Conservation (phyloP, 2,888 invertebrate species). For the Luffia ferchaultella region DNA sequence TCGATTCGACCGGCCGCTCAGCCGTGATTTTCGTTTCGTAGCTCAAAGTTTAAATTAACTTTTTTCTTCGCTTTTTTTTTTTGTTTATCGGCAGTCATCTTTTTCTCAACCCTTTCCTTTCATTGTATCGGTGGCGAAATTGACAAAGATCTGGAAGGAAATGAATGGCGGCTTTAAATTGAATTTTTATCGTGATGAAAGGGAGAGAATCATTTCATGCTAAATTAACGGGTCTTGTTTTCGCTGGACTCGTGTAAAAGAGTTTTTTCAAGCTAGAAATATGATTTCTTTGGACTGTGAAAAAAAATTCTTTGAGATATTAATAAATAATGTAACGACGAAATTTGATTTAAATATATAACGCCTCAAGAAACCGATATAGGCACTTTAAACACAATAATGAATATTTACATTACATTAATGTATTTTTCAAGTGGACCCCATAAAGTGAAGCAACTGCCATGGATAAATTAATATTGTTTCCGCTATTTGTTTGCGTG, state of each 20-base stretch:
- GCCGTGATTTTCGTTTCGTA: slow-evolving; percentile 35
- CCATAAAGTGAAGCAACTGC: too few relatives aligned
- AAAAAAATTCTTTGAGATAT: neutral
- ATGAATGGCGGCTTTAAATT: slow-evolving; percentile 47
- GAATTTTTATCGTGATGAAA: slow-evolving; percentile 62
- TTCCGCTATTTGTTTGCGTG: too few relatives aligned
- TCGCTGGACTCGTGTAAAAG: slow-evolving; percentile 5
- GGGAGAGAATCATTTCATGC: slow-evolving; percentile 19
- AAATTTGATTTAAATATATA: too few relatives aligned
- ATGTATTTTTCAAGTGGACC: too few relatives aligned
- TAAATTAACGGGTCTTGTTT: slow-evolving; percentile 12
- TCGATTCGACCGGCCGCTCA: neutral
- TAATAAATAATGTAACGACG: too few relatives aligned
- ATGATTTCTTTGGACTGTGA: neutral
- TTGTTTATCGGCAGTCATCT: slow-evolving; percentile 47
- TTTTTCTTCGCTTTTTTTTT: slow-evolving; percentile 46
- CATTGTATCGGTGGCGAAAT: slow-evolving; percentile 40
- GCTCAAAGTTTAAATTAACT: slow-evolving; percentile 57
- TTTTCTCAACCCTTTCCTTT: slow-evolving; percentile 33
- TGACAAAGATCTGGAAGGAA: slow-evolving; percentile 42
- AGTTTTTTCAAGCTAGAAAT: slow-evolving; percentile 1
- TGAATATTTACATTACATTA: too few relatives aligned
- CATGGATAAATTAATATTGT: too few relatives aligned
- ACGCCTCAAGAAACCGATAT: too few relatives aligned
- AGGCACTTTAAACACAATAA: too few relatives aligned